Base-by-base conservation (phyloP, 2,797 vertebrate genomes). In the Melanotaenia parkinsoni region DNA sequence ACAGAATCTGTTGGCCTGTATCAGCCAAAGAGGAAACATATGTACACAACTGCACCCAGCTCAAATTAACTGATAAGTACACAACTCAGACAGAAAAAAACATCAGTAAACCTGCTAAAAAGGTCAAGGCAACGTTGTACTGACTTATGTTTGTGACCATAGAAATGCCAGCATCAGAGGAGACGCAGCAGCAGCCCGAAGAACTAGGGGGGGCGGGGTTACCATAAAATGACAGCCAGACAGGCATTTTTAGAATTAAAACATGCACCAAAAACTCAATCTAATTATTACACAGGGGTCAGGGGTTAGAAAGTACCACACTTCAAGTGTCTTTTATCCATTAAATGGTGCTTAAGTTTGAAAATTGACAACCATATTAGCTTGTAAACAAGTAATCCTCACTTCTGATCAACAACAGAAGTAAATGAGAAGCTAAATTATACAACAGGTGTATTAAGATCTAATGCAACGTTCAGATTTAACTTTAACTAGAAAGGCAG, bases 391-490 rank as follows among this genome's bases (percentile, higher is more conserved):
- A n/a, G 33, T 28, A 7, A 32, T 22, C 2, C 4, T 71, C 54
- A 50, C 43, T 20, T 12, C 16, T 50, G 33, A 66, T 7, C 58
- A 33, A 53, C 65, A 2, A 1, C 2, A 60, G 1, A n/a, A 10
- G 24, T 57, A 20, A 58, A 66, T 66, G 16, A 58, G 35, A 75
- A 72, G 57, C 57, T 16, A 53, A 53, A 43, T 30, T 51, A 37
- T 56, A 20, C 16, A 22, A 51, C 47, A 22, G 47, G n/a, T 51
- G 47, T 51, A 10, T 30, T 11, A n/a, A 51, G 20, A 20, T 0
- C 4, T 4, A 18, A 4, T 18, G 43, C 18, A 45, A 45, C 6
- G 5, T 18, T 20, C 43, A 18, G 43, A 45, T 20, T 45, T 16
- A 45, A 45, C 16, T 43, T 43, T 43, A 14, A 43, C 40, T 18